Base-by-base conservation (phyloP, 53 echinoderm and acorn worm species). In the Hippasteria phrygiana region DNA sequence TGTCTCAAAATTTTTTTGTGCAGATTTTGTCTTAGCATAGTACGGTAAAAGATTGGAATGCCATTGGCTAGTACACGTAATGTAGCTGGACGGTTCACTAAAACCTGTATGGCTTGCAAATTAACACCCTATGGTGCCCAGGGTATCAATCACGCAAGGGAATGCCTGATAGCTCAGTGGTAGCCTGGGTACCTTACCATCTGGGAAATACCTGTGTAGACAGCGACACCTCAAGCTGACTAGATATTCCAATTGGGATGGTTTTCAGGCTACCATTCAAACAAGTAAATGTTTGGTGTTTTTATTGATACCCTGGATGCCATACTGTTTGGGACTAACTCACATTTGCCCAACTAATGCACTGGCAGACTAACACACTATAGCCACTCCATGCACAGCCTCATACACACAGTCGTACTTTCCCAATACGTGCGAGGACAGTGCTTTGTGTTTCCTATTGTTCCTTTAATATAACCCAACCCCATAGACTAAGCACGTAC, bases 321-420 rank as follows among this genome's bases (percentile, higher is more conserved):
- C 72, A 72, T 72, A 72, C 67, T 35, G 16, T 12, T 0, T 66
- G 8, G 32, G 34, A 7, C 32, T 28, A 10, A 33, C 6, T 1
- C 69, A 67, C 59, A 59, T 22, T 39, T 41, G 72, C 24, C 24
- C 40, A 22, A 72, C 72, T 72, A 72, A 40, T 24, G 40, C 72
- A 72, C 72, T 41, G 0, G 59, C 59, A 22, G 20, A 5, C 59
- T 59, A 59, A 26, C 59, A 59, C 59, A 45, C 46, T 7, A 7
- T 45, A 24, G 59, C 59, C 59, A 16, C 26, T 7, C 20, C 26
- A 24, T 14, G n/a, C 8, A 26, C 59, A 59, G 2, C 16, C n/a
- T 24, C n/a, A 14, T 1, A 24, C 2, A 26, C 59, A 59, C 26
- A 22, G 26, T 24, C n/a, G 0, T 59, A 59, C n/a, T 59, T 45